A percentile compares a stretch with the other conserved stretches of the same genome.
Evolutionary conservation across 2,113 vertebrate genomes (phyloP).

Genomic region (Paratilapia polleni): DNA sequence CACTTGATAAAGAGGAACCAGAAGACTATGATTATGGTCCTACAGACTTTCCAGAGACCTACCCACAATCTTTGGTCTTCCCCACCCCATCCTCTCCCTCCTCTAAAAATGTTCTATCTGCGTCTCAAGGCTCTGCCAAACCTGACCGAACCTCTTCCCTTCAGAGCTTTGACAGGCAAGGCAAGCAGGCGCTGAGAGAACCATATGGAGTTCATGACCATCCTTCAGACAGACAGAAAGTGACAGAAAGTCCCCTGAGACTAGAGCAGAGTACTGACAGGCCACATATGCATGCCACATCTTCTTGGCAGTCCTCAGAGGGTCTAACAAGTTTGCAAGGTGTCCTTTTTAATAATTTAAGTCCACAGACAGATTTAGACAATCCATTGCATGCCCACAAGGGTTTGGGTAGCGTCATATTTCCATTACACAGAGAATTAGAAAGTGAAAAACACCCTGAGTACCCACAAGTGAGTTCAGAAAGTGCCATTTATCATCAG

Average conservation of each 20-base stretch:
- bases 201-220: slow-evolving; percentile 63
- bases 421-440: slow-evolving; percentile 32
- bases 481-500: background rate
- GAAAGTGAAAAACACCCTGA: slow-evolving; percentile 1
- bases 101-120: background rate
- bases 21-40: slow-evolving; percentile 79
- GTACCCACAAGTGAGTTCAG: background rate
- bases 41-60: slow-evolving; percentile 42
- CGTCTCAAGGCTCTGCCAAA: slow-evolving; percentile 18
- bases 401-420: slow-evolving; percentile 6
- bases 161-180: slow-evolving; percentile 32
- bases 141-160: slow-evolving; percentile 13
- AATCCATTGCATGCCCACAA: background rate
- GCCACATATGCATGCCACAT: slow-evolving; percentile 42
- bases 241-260: slow-evolving; percentile 52
- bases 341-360: slow-evolving; percentile 20
- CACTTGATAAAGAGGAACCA: slow-evolving; percentile 40
- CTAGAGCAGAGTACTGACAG: slow-evolving; percentile 32
- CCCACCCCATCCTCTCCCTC: slow-evolving; percentile 34
- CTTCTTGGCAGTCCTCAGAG: slow-evolving; percentile 40
- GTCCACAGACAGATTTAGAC: slow-evolving; percentile 13
- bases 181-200: slow-evolving; percentile 76
- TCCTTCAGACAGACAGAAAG: slow-evolving; percentile 39
- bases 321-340: background rate
- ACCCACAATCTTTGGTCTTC: background rate